A percentile compares a stretch with the other conserved stretches of the same genome.
Conservation (phyloP, 2,113 vertebrate species). For the Penelope pileata region DNA sequence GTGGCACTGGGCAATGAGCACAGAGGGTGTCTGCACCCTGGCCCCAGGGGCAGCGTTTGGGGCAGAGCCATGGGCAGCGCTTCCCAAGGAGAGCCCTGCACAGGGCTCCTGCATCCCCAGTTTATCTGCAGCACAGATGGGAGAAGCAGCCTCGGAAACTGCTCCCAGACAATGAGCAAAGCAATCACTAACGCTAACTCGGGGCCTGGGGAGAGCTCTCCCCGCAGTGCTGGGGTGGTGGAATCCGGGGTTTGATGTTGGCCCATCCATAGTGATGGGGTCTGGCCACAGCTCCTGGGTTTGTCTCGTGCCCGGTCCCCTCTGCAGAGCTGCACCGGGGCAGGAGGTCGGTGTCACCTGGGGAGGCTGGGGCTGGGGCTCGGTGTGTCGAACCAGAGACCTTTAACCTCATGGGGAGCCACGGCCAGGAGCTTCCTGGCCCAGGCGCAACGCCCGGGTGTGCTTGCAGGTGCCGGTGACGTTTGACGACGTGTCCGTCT, state of each 20-base stretch:
- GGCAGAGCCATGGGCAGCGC: fast-evolving
- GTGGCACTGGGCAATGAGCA: not conserved
- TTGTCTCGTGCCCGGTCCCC: not conserved
- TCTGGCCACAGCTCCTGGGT: not conserved
- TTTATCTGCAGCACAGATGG: not conserved
- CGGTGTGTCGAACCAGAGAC: fast-evolving
- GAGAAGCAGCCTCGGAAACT: not conserved
- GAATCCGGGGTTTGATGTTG: not conserved
- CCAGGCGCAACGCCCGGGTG: not conserved
- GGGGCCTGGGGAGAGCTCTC: not conserved
- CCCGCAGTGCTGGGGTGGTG: not conserved
- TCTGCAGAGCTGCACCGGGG: not conserved
- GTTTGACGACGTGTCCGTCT: slow-evolving; percentile 79
- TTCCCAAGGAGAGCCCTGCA: not conserved
- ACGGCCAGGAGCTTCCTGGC: not conserved
- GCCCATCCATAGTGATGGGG: slow-evolving; percentile 25
- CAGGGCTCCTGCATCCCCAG: not conserved
- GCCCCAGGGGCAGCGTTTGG: fast-evolving
- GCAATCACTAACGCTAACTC: not conserved
- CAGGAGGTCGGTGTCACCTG: fast-evolving
- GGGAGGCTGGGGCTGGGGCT: not conserved
- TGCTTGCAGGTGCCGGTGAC: slow-evolving; percentile 80
- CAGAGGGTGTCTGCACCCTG: not conserved
- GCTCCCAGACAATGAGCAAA: not conserved
- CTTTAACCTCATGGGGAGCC: not conserved